Percentiles rank a stretch among this genome's conserved stretches.
phyloP scores from a whole-genome alignment of 2,797 vertebrate species.

The Notamacropus eugenii region DNA sequence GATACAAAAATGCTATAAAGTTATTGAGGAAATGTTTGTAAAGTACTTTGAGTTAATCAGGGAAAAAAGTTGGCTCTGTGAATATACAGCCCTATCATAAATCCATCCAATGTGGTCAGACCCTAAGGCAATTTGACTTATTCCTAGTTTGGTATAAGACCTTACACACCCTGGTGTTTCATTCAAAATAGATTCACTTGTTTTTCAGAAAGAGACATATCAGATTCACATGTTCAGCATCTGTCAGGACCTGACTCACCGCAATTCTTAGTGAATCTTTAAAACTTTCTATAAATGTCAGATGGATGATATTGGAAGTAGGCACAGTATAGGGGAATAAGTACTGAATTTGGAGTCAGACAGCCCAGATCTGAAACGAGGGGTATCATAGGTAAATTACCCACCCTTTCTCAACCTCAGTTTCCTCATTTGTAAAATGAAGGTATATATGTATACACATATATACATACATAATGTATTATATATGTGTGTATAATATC shows the following conservation, averaged over 20 bases:
- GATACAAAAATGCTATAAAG: slow-evolving; percentile 5
- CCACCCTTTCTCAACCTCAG: neutral
- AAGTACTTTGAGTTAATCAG: slow-evolving; percentile 31
- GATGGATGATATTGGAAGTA: neutral
- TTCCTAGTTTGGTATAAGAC: slow-evolving; percentile 23
- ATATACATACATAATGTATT: too few species aligned
- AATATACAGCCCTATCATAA: slow-evolving; percentile 8
- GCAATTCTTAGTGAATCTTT: slow-evolving; percentile 24
- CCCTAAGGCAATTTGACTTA: neutral
- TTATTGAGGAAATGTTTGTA: slow-evolving; percentile 21
- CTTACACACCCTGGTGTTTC: neutral
- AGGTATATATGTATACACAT: neutral
- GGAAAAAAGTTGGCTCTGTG: neutral
- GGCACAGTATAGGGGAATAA: neutral
- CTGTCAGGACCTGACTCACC: slow-evolving; percentile 16
- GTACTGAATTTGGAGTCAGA: neutral
- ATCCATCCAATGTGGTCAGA: slow-evolving; percentile 9
- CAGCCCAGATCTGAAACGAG: neutral
- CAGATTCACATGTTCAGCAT: slow-evolving; percentile 11
- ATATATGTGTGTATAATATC: too few species aligned
- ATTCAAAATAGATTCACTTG: slow-evolving; percentile 10
- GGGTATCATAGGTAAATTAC: neutral
- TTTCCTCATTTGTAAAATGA: neutral
- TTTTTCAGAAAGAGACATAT: neutral
- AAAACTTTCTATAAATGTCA: slow-evolving; percentile 36